Conservation (phyloP, 2,888 invertebrate species). For the Xanthorhoe designata region DNA sequence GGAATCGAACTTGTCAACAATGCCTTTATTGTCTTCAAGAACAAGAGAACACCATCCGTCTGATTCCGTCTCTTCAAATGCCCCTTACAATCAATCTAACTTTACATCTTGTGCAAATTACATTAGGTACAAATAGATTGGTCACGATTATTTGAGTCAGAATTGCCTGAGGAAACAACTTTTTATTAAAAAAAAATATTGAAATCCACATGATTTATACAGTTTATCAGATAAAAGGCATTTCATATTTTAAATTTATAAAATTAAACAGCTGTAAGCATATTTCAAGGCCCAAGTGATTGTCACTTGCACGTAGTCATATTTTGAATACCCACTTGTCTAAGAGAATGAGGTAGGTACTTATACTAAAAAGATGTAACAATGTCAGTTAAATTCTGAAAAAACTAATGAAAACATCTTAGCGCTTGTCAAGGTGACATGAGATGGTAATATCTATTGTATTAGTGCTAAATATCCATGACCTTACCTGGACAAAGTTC, state of each 20-base stretch:
- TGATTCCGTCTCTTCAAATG: conserved; percentile 61
- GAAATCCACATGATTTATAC: not conserved
- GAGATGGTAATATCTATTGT: conserved; percentile 81
- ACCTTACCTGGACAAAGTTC: conserved; percentile 83
- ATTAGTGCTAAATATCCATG: conserved; percentile 81
- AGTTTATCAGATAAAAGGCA: conserved; percentile 25
- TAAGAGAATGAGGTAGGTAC: too few species aligned
- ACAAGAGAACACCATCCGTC: conserved; percentile 69
- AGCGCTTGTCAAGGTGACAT: conserved; percentile 82
- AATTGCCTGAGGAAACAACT: conserved; percentile 39
- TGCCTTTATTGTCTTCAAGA: conserved; percentile 64
- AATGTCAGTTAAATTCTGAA: conserved; percentile 48
- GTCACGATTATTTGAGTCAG: conserved; percentile 69
- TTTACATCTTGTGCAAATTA: conserved; percentile 83
- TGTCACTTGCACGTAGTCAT: conserved; percentile 49
- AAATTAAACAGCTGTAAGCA: conserved; percentile 50
- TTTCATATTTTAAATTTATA: conserved; percentile 7
- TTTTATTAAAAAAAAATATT: too few species aligned
- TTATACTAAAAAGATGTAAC: conserved; percentile 17
- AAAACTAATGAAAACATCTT: conserved; percentile 63
- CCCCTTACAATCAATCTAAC: conserved; percentile 78
- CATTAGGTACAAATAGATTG: conserved; percentile 81
- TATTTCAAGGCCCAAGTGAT: conserved; percentile 48
- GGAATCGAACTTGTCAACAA: conserved; percentile 45
- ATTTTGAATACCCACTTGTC: too few species aligned